Evolutionary conservation across 2,888 invertebrate species (phyloP), one percentile per base, ranked within the genome.

Genomic region (Pogonocherus hispidulus): DNA sequence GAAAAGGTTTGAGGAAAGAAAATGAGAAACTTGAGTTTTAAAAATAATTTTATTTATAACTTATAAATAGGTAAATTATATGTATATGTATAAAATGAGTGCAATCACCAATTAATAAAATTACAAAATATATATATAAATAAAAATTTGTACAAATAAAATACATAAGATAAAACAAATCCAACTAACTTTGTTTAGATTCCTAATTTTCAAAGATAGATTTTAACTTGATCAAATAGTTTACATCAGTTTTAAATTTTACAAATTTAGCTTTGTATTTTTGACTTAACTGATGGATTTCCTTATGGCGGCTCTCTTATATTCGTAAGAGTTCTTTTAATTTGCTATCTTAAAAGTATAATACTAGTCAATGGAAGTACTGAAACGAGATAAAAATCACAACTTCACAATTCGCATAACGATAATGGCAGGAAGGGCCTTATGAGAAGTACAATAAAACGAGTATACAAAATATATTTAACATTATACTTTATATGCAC

Each of bases 401-500:
- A 47, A 57, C 27, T 14, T 59, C 19, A 32, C 11, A 47, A 47
- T 44, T 11, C 35, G 19, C 19, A 19, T 44, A 46, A 37, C 6
- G 11, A 37, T 22, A 62, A 51, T 51, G 62, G 62, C 62, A 62
- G 37, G 51, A 22, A 22, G 19, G 19, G 47, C 9, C 23, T 27
- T 18, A 52, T 16, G n/a, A n/a, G n/a, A 49, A 35, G 8, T 44
- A 46, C 20, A 60, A 18, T 54, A 35, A 46, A 23, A 67, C 62
- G 16, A 54, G 54, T 19, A 54, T 32, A 16, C 35, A 22, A 46
- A 14, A 19, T n/a, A 27, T 9, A 5, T 3, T 11, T 8, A 1
- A 16, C 19, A 64, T 70, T 78, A 75, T 63, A 72, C 59, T 69
- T 63, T 63, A 56, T 70, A 70, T 6, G 69, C 49, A 23, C 54